Percentiles rank a stretch among this genome's conserved stretches.
These are phyloP conservation scores for Chironomus tepperi DNA, from an alignment of 1,140 invertebrate species.

Conservation along the genomic window DNA sequence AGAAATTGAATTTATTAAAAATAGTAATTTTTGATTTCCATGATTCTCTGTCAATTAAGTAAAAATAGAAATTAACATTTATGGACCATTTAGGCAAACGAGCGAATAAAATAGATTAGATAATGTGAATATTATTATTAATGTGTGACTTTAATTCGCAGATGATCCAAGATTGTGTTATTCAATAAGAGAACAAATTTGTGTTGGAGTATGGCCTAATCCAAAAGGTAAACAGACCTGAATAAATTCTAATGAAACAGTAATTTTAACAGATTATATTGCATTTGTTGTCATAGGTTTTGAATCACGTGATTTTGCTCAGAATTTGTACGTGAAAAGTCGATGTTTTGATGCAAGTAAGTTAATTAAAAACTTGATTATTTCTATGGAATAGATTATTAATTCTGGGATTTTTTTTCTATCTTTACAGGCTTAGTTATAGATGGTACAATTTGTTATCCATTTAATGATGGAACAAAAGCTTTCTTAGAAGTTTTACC, in stretches of 20 bases:
- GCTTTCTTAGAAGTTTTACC: conserved; percentile 74
- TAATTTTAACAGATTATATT: no score
- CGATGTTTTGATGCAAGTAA: conserved; percentile 82
- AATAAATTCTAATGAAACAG: no score
- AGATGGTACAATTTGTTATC: conserved; percentile 91
- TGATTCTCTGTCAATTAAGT: no score
- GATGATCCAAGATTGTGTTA: conserved; percentile 73
- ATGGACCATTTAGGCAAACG: no score
- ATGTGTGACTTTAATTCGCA: conserved; percentile 39
- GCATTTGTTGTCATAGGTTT: conserved; percentile 39
- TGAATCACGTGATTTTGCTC: conserved; percentile 55
- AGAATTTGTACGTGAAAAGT: conserved; percentile 68
- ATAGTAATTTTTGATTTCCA: no score
- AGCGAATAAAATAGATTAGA: background rate
- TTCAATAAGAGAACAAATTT: conserved; percentile 85
- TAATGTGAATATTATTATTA: no score
- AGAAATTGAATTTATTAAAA: no score
- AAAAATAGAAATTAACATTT: no score
- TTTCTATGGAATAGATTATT: background rate
- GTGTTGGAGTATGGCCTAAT: conserved; percentile 62
- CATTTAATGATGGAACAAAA: conserved; percentile 89
- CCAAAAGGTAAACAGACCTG: conserved; percentile 52
- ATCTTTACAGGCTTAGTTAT: conserved; percentile 70
- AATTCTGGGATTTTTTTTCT: conserved; percentile 21
- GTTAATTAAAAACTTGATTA: conserved; percentile 25